Percentiles rank a stretch among this genome's conserved stretches.
These are phyloP conservation scores for Ophion obscuratus DNA, from an alignment of 2,888 invertebrate species.

Conservation along the genomic window DNA sequence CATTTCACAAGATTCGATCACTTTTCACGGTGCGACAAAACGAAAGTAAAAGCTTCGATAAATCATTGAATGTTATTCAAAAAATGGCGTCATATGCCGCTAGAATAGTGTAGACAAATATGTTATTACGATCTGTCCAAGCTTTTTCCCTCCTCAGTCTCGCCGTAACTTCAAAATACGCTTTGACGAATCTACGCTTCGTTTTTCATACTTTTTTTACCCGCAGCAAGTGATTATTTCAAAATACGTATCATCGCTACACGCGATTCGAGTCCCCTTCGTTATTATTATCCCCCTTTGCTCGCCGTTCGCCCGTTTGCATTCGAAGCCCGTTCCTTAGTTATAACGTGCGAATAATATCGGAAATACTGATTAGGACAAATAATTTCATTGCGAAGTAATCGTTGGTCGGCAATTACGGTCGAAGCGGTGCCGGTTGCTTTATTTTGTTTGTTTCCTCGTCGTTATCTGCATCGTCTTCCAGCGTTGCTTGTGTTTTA, in stretches of 20 bases:
- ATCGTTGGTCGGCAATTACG: constrained; percentile 53
- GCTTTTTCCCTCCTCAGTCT: constrained; percentile 32
- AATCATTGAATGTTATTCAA: constrained; percentile 48
- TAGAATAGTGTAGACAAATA: constrained; percentile 64
- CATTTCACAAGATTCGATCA: constrained; percentile 16
- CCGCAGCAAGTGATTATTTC: constrained; percentile 32
- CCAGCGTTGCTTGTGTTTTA: constrained; percentile 12
- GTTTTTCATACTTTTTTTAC: constrained; percentile 8
- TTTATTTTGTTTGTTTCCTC: constrained; percentile 26
- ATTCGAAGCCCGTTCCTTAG: constrained; percentile 56
- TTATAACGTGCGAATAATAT: constrained; percentile 66
- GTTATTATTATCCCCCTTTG: constrained; percentile 3
- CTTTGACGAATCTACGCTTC: constrained; percentile 46
- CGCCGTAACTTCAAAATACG: constrained; percentile 40
- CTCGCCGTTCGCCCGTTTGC: constrained; percentile 12
- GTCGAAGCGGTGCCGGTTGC: constrained; percentile 59
- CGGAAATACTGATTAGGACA: constrained; percentile 69
- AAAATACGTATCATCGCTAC: constrained; percentile 21
- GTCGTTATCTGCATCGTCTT: constrained; percentile 23
- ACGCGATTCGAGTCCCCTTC: constrained; percentile 36
- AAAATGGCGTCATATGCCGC: constrained; percentile 55
- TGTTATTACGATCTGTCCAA: constrained; percentile 60
- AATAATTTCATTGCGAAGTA: constrained; percentile 67
- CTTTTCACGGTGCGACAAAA: constrained; percentile 17
- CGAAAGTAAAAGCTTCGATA: constrained; percentile 29